These are phyloP conservation scores for Pachyuromys duprasi DNA, from an alignment of 2,797 vertebrate genomes.

Conservation along the genomic window DNA sequence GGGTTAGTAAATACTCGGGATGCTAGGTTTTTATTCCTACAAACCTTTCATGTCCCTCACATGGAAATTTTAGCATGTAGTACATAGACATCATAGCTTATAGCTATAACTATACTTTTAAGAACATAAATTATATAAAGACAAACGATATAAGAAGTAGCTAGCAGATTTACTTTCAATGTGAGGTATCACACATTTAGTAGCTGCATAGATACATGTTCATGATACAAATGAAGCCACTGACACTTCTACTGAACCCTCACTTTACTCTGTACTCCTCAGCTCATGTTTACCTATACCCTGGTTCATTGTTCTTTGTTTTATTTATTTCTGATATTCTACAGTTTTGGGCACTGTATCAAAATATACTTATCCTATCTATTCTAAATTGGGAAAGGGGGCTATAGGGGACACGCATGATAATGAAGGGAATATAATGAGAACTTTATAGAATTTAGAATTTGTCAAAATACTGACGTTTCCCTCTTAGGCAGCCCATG, in stretches of 20 bases:
- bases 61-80: conserved; percentile 62
- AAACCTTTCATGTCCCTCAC: conserved; percentile 51
- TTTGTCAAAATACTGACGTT: conserved; percentile 9
- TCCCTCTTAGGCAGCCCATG: background rate
- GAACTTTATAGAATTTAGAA: conserved; percentile 14
- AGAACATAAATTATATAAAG: conserved; percentile 49
- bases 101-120: background rate
- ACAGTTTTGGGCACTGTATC: background rate
- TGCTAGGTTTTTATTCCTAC: background rate
- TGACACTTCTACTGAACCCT: background rate
- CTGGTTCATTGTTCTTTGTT: background rate
- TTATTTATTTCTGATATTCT: conserved; percentile 40
- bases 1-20: background rate
- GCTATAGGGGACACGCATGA: background rate
- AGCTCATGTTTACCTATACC: background rate
- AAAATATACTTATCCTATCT: background rate
- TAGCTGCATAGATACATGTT: background rate
- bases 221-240: background rate
- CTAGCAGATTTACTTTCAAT: background rate
- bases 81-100: conserved; percentile 10
- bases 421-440: background rate
- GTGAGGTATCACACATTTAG: conserved; percentile 44
- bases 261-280: background rate
- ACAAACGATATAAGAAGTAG: conserved; percentile 50
- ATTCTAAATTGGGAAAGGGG: background rate